Evolutionary conservation across 2,113 vertebrate species (phyloP).

Genomic region (Ancistrus triradiatus): DNA sequence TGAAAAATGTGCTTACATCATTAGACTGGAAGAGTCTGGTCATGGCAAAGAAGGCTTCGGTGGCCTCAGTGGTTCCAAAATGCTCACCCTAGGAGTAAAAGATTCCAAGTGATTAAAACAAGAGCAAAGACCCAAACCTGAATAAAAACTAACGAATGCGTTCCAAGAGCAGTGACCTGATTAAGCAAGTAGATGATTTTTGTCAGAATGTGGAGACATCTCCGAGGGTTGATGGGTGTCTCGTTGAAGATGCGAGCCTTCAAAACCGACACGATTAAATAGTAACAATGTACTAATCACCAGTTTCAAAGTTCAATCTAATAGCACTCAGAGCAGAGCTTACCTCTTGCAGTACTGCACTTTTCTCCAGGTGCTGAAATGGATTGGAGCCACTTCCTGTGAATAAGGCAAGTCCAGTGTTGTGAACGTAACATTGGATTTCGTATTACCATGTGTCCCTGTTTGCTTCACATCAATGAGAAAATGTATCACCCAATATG

Average conservation of each 20-base stretch:
- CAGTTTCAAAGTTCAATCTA: neutral
- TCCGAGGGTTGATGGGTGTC: conserved; percentile 92
- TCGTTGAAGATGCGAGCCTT: conserved; percentile 96
- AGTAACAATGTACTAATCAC: neutral
- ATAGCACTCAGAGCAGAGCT: neutral
- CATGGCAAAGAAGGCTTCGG: conserved; percentile 98
- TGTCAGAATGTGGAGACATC: conserved; percentile 97
- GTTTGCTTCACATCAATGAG: too few relatives aligned
- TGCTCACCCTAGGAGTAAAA: conserved; percentile 80
- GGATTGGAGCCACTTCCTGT: conserved; percentile 93
- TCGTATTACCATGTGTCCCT: too few relatives aligned
- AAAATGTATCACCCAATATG: too few relatives aligned
- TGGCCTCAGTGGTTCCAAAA: conserved; percentile 94
- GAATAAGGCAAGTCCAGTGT: too few relatives aligned
- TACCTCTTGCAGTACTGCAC: conserved; percentile 95
- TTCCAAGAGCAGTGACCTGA: conserved; percentile 71
- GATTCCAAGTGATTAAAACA: neutral
- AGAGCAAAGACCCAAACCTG: neutral
- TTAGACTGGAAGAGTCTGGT: conserved; percentile 96
- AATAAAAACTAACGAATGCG: neutral
- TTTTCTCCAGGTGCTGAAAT: conserved; percentile 97
- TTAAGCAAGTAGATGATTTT: conserved; percentile 97
- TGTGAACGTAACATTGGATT: too few relatives aligned
- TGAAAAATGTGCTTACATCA: conserved; percentile 77
- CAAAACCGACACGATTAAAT: neutral